Conservation (phyloP, 2,888 invertebrate genomes). For the Philaethria dido region DNA sequence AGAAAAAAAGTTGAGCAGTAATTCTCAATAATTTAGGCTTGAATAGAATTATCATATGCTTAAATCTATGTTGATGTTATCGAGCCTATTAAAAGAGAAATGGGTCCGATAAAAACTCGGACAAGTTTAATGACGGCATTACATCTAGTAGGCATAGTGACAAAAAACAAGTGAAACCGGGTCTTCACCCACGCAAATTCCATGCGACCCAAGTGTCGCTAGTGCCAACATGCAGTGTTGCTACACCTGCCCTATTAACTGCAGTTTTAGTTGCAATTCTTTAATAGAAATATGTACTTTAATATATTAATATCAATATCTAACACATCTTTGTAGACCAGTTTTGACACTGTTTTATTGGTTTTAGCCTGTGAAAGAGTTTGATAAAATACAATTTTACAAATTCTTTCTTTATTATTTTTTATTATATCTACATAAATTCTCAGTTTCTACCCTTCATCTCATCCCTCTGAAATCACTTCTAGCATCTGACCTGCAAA, state of each 20-base stretch:
- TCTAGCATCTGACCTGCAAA: no score
- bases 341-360: not conserved
- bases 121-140: slow-evolving; percentile 39
- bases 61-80: slow-evolving; percentile 19
- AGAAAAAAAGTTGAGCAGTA: not conserved
- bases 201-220: slow-evolving; percentile 46
- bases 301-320: not conserved
- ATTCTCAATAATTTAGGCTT: not conserved
- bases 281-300: not conserved
- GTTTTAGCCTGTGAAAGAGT: no score
- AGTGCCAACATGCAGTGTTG: slow-evolving; percentile 48
- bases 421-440: no score
- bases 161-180: slow-evolving; percentile 61
- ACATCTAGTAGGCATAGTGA: slow-evolving; percentile 45
- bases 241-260: slow-evolving; percentile 48
- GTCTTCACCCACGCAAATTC: slow-evolving; percentile 74
- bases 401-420: no score
- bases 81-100: slow-evolving; percentile 35
- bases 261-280: slow-evolving; percentile 25
- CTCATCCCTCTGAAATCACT: no score
- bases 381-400: no score
- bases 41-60: slow-evolving; percentile 26
- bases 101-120: slow-evolving; percentile 42
- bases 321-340: not conserved
- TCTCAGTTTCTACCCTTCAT: no score